These are phyloP conservation scores for Gopherus flavomarginatus DNA, from an alignment of 2,113 vertebrate genomes.

Conservation along the genomic window DNA sequence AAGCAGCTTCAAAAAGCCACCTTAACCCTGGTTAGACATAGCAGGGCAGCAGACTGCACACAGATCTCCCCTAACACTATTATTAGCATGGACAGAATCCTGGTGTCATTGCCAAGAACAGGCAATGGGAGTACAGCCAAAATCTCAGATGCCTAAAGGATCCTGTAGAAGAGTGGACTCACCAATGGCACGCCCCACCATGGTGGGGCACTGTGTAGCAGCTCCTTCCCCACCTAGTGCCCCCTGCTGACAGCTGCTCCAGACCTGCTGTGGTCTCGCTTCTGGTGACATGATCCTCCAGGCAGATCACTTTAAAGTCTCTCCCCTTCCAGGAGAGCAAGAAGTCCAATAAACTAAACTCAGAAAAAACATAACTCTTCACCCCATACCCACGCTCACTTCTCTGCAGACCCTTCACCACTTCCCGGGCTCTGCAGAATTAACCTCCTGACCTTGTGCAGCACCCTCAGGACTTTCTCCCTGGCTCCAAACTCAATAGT, in stretches of 20 bases:
- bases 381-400: too few species aligned
- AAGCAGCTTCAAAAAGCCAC: background rate
- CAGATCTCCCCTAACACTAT: background rate
- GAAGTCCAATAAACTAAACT: too few species aligned
- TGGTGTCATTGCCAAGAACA: background rate
- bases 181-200: background rate
- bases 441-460: too few species aligned
- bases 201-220: too few species aligned
- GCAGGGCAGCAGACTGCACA: background rate
- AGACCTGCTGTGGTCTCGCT: background rate
- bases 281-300: background rate
- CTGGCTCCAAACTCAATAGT: too few species aligned
- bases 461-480: too few species aligned
- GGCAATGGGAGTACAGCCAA: background rate
- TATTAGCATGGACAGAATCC: background rate
- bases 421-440: too few species aligned
- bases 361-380: too few species aligned
- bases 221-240: background rate
- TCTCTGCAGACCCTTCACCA: too few species aligned
- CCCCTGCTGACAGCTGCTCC: too few species aligned
- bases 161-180: background rate
- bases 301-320: background rate
- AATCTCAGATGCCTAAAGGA: background rate
- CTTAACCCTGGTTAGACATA: background rate
- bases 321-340: too few species aligned